Percentiles rank a stretch among this genome's conserved stretches.
Conservation (phyloP, 2,797 vertebrate genomes). For the Myoxocephalus aenaeus region DNA sequence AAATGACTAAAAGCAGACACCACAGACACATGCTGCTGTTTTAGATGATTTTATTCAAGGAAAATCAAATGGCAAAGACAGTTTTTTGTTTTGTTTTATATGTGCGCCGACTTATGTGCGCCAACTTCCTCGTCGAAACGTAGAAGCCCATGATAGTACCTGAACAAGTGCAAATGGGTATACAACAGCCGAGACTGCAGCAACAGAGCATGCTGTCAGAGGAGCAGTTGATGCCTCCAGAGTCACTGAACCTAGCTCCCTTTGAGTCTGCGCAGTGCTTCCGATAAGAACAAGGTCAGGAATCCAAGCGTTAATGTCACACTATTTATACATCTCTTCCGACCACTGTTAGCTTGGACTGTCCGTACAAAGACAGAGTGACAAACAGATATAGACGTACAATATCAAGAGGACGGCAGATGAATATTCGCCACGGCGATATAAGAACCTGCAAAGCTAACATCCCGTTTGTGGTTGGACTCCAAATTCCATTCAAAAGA, state of each 20-base stretch:
- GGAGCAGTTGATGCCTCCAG: slow-evolving; percentile 30
- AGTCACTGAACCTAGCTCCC: slow-evolving; percentile 43
- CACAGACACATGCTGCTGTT: background rate
- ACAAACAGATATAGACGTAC: background rate
- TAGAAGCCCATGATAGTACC: background rate
- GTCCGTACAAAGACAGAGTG: slow-evolving; percentile 4
- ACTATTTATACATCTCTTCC: slow-evolving; percentile 71
- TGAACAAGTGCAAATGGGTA: background rate
- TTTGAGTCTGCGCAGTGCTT: slow-evolving; percentile 53
- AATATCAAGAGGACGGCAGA: background rate
- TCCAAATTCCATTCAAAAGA: background rate
- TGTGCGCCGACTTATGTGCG: background rate
- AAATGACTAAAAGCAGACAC: background rate
- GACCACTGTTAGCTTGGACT: background rate
- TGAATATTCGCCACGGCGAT: background rate
- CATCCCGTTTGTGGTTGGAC: background rate
- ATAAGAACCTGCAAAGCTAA: background rate
- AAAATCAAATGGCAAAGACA: background rate
- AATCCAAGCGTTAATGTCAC: slow-evolving; percentile 74
- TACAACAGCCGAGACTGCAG: background rate
- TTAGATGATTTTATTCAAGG: background rate
- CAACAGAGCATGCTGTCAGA: background rate
- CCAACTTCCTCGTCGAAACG: background rate
- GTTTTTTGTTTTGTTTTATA: background rate
- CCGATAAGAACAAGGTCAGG: slow-evolving; percentile 67